phyloP scores from a whole-genome alignment of 2,113 vertebrate species.

The Panthera leo region DNA sequence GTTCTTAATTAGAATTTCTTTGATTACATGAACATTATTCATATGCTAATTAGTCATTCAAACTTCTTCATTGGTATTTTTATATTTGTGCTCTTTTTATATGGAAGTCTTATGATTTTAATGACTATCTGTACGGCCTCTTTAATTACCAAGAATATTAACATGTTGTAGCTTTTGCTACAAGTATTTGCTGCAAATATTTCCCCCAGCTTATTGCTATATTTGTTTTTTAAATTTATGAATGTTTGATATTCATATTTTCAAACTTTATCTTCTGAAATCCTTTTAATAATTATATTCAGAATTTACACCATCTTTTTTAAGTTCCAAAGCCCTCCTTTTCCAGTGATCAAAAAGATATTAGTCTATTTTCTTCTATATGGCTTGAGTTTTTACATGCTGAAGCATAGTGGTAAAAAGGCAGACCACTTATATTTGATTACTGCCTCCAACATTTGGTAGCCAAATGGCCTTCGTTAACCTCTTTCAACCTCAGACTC shows the following conservation, averaged over 20 bases:
- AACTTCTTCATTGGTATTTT: background rate
- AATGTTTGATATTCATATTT: background rate
- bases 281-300: background rate
- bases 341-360: background rate
- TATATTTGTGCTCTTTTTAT: background rate
- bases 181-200: background rate
- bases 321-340: background rate
- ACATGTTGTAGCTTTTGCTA: background rate
- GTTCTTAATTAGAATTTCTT: background rate
- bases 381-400: background rate
- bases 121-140: background rate
- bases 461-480: background rate
- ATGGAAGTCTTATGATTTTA: background rate
- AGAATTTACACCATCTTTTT: slow-evolving; percentile 14
- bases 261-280: background rate
- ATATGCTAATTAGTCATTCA: background rate
- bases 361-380: slow-evolving; percentile 1
- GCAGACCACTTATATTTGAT: background rate
- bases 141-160: background rate
- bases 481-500: background rate
- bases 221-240: background rate
- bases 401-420: background rate
- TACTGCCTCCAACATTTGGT: background rate
- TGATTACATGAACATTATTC: background rate
- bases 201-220: background rate